Evolutionary conservation across 2,113 vertebrate genomes (phyloP), one percentile per base, ranked within the genome.

Genomic region (Lepidothrix coronata): DNA sequence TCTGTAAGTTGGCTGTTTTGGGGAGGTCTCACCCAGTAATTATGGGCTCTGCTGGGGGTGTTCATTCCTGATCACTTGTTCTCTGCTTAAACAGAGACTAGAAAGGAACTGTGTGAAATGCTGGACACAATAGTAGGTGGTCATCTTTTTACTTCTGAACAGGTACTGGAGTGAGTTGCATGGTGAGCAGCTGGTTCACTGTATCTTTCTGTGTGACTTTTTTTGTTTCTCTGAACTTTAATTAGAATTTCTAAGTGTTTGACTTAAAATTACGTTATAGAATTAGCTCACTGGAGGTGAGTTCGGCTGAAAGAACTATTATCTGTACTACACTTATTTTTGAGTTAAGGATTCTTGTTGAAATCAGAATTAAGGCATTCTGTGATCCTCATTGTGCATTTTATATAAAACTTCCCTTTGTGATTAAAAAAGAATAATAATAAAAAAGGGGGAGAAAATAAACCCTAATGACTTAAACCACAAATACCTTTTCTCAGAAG

Each of bases 361-460:
- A 76, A 75, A 39, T 68, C 72, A 52, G 49, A 91, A 73, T 51
- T 37, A 48, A 70, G 30, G 54, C 3, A 35, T 61, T 19, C 15
- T 51, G 2, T 80, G 23, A 8, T 44, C 9, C 24, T 72, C 9
- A n/a, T 11, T 18, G 35, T 72, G 7, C 44, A 10, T 54, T 76
- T 54, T 48, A 33, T 25, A 4, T 31, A 76, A 54, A 54, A 37
- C 3, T 52, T 73, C 6, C 4, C 7, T 67, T 49, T 82, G 7
- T 63, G 43, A 4, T 52, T 62, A 46, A 72, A 35, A 66, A 59
- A 22, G 31, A 31, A 30, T 28, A 24, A 11, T 16, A 44, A 43
- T 33, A 28, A 30, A 49, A 43, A 17, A 2, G 2, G 13, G 1
- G 4, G 8, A 6, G 2, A 2, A 6, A 33, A 15, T 13, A 18